phyloP scores from a whole-genome alignment of 2,113 vertebrate genomes.

The Zeus faber region DNA sequence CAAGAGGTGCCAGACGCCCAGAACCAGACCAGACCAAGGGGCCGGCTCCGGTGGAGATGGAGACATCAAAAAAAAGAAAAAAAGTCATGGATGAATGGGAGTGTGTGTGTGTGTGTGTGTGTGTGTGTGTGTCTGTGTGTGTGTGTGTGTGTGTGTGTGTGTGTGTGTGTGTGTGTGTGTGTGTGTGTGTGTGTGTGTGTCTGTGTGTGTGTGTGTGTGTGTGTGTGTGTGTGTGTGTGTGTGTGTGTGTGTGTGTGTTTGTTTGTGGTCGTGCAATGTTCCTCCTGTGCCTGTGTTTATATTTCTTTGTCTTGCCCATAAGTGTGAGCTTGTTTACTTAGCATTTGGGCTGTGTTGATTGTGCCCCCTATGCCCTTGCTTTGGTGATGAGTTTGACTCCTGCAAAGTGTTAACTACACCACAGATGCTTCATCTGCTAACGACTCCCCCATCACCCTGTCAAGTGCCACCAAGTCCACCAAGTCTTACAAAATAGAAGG shows the following conservation, averaged over 20 bases:
- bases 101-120: not conserved
- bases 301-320: conserved; percentile 5
- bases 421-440: conserved; percentile 9
- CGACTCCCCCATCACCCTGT: not conserved
- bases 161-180: too few species aligned
- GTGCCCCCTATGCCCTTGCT: conserved; percentile 42
- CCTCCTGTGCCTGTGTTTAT: too few species aligned
- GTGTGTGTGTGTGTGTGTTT: too few species aligned
- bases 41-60: conserved; percentile 52
- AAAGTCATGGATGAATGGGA: conserved; percentile 41
- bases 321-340: conserved; percentile 59
- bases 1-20: conserved; percentile 73
- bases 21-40: conserved; percentile 47
- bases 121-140: conserved; percentile 19
- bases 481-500: too few species aligned
- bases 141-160: conserved; percentile 24
- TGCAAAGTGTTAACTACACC: conserved; percentile 46
- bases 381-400: conserved; percentile 56
- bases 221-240: too few species aligned
- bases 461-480: not conserved
- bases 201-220: too few species aligned
- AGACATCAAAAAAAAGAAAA: conserved; percentile 36
- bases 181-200: too few species aligned
- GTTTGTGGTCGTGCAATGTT: too few species aligned
- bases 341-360: conserved; percentile 57